These are phyloP conservation scores for Melanostoma scalare DNA, from an alignment of 2,888 invertebrate genomes.

Conservation along the genomic window DNA sequence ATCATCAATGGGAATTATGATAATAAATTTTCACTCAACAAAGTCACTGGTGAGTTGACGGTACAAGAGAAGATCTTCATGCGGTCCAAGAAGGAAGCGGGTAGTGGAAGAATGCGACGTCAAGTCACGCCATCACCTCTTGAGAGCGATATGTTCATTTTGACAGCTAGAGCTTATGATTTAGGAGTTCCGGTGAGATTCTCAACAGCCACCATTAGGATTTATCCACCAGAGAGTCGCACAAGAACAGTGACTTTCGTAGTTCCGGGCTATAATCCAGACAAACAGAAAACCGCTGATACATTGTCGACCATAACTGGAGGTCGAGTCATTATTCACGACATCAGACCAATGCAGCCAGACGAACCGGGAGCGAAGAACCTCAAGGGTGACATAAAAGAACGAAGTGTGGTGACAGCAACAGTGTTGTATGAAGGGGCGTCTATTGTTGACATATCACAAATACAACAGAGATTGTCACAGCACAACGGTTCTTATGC, in stretches of 20 bases:
- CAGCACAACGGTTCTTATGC: constrained; percentile 81
- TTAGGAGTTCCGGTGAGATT: constrained; percentile 91
- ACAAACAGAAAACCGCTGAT: constrained; percentile 88
- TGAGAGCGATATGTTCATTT: constrained; percentile 83
- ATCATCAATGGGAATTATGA: constrained; percentile 89
- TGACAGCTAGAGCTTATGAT: constrained; percentile 91
- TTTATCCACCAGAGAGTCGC: constrained; percentile 90
- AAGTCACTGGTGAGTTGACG: constrained; percentile 89
- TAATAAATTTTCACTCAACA: constrained; percentile 89
- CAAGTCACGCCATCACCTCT: constrained; percentile 68
- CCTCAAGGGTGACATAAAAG: constrained; percentile 83
- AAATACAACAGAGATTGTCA: constrained; percentile 86
- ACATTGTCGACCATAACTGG: constrained; percentile 91
- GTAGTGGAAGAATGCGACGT: constrained; percentile 77
- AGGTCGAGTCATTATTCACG: constrained; percentile 89
- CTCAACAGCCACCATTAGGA: constrained; percentile 88
- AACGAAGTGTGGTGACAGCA: constrained; percentile 88
- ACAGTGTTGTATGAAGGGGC: constrained; percentile 87
- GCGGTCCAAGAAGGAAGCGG: constrained; percentile 79
- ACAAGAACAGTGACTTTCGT: constrained; percentile 91
- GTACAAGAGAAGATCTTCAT: constrained; percentile 83
- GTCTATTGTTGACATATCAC: constrained; percentile 88
- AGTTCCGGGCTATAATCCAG: constrained; percentile 89
- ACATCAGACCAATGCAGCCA: constrained; percentile 87
- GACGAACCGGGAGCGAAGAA: constrained; percentile 84